Base-by-base conservation (phyloP, 2,113 vertebrate species). In the Plotosus lineatus region DNA sequence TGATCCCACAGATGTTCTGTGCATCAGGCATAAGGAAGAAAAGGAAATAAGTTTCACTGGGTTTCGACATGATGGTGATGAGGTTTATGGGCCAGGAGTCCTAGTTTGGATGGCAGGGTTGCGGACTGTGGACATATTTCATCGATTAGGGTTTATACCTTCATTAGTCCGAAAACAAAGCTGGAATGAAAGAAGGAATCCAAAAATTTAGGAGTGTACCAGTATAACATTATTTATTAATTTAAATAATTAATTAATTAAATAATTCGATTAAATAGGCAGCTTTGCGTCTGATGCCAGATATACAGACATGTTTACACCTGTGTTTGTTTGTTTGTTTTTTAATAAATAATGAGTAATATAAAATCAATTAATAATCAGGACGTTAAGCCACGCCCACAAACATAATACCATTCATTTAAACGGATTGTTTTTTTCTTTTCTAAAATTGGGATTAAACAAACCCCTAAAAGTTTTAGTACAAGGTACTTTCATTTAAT, bases 1-100 rank as follows among this genome's bases (percentile, higher is more conserved):
- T 85, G 82, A 8, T 91, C 92, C 84, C 82, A 85, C 33, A 69
- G 84, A n/a, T 85, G 82, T 2, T 92, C 91, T 92, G 82, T 50
- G 6, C 58, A 61, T 42, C 50, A 60, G 1, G 50, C 68, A 78
- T 0, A 17, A 73, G 50, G 28, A 44, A 3, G 68, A 44, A 7
- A 44, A 48, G 21, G 6, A 26, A 48, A 58, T 8, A 38, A 38
- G 79, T n/a, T 38, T 81, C 63, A 19, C n/a, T 44, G 38, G 61
- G 40, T 69, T 81, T 23, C 4, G 21, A 66, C 71, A 53, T 42
- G 69, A 66, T n/a, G n/a, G n/a, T n/a, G n/a, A n/a, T n/a, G 36
- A 28, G 3, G 42, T 38, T 53, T 53, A 21, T n/a, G 36, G 14
- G 28, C 10, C n/a, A 17, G 19, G 0, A 76, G 55, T 46, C 50